These are phyloP conservation scores for Melozone crissalis DNA, from an alignment of 2,113 vertebrate species.

Conservation along the genomic window DNA sequence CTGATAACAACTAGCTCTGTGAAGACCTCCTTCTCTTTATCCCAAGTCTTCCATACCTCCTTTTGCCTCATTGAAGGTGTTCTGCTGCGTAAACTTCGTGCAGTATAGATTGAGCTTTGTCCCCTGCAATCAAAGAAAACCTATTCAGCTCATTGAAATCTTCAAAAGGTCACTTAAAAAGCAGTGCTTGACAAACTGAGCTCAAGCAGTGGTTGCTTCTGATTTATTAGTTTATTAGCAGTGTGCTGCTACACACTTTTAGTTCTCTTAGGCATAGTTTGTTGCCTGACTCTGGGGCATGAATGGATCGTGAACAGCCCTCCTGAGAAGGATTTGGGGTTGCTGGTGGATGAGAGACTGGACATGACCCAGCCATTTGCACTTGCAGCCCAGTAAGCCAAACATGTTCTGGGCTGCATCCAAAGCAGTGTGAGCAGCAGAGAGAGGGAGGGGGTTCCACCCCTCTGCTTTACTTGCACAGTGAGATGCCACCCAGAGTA, in stretches of 20 bases:
- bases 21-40: background rate
- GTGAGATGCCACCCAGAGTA: background rate
- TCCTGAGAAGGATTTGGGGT: background rate
- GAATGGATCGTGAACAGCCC: background rate
- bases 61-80: background rate
- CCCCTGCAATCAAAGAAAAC: background rate
- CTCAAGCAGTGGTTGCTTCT: background rate
- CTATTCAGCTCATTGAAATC: background rate
- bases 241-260: background rate
- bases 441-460: background rate
- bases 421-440: background rate
- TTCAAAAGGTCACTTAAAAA: constrained; percentile 10
- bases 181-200: background rate
- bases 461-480: background rate
- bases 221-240: background rate
- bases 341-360: background rate
- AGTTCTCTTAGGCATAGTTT: background rate
- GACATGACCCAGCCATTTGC: no score
- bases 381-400: background rate
- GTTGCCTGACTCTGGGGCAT: background rate
- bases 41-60: background rate
- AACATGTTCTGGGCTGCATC: background rate
- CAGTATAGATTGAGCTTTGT: background rate
- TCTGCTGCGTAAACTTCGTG: background rate
- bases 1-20: background rate